Evolutionary conservation across 2,888 invertebrate genomes (phyloP).

Genomic region (Brassicogethes aeneus): DNA sequence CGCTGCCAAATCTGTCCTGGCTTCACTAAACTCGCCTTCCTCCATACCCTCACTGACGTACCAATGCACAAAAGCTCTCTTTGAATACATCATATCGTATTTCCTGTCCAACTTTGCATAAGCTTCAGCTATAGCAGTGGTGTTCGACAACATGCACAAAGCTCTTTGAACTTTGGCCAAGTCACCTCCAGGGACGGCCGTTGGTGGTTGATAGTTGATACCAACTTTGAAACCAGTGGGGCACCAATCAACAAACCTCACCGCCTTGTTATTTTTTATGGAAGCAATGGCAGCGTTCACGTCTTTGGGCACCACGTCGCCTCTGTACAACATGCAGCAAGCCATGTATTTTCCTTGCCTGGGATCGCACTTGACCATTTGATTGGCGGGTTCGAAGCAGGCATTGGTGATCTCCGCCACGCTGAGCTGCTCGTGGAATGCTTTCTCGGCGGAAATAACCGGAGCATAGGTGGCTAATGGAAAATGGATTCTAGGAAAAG

Average conservation of each 20-base stretch:
- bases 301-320: slow-evolving; percentile 57
- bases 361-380: slow-evolving; percentile 71
- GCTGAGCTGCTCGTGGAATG: slow-evolving; percentile 53
- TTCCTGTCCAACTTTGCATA: not conserved
- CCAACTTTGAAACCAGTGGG: slow-evolving; percentile 1
- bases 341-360: slow-evolving; percentile 62
- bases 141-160: not conserved
- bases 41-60: slow-evolving; percentile 1
- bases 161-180: slow-evolving; percentile 1
- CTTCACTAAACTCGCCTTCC: not conserved
- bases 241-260: slow-evolving; percentile 52
- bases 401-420: slow-evolving; percentile 65
- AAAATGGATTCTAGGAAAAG: slow-evolving; percentile 81
- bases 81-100: not conserved
- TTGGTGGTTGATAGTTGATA: slow-evolving; percentile 1
- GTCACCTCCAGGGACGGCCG: not conserved
- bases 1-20: not conserved
- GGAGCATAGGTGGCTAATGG: slow-evolving; percentile 70
- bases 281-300: slow-evolving; percentile 60
- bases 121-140: not conserved
- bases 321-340: slow-evolving; percentile 59
- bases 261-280: slow-evolving; percentile 58
- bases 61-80: slow-evolving; percentile 1
- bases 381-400: slow-evolving; percentile 72
- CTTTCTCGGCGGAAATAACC: slow-evolving; percentile 52